Conservation (phyloP, 2,888 invertebrate species). For the Drosophila histrio region DNA sequence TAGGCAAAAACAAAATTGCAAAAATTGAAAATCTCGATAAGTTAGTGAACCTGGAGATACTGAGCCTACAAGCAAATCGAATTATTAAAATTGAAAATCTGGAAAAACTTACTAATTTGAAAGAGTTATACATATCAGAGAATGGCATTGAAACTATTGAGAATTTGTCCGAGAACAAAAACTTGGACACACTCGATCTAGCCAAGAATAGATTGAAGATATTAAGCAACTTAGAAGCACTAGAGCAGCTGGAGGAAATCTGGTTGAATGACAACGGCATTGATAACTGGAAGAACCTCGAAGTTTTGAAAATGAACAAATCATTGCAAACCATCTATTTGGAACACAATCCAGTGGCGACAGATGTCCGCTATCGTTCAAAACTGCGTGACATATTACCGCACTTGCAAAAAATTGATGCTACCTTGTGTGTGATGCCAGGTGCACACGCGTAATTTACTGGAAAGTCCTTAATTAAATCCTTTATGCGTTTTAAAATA, state of each 20-base stretch:
- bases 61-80: slow-evolving; percentile 96
- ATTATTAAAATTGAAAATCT: slow-evolving; percentile 94
- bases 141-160: slow-evolving; percentile 94
- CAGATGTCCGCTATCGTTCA: slow-evolving; percentile 93
- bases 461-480: neutral
- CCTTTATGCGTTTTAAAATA: slow-evolving; percentile 13
- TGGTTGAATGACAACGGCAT: slow-evolving; percentile 98
- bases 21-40: slow-evolving; percentile 92
- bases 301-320: slow-evolving; percentile 88
- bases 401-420: slow-evolving; percentile 95
- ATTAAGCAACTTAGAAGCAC: slow-evolving; percentile 91
- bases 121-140: slow-evolving; percentile 96
- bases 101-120: slow-evolving; percentile 89
- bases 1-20: slow-evolving; percentile 97
- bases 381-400: slow-evolving; percentile 95
- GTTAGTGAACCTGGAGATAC: slow-evolving; percentile 89
- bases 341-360: slow-evolving; percentile 95
- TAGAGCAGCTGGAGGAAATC: slow-evolving; percentile 94
- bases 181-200: slow-evolving; percentile 94
- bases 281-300: slow-evolving; percentile 92
- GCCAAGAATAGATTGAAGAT: slow-evolving; percentile 93
- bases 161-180: slow-evolving; percentile 88
- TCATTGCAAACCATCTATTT: slow-evolving; percentile 94
- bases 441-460: slow-evolving; percentile 46
- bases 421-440: slow-evolving; percentile 89